Evolutionary conservation across 2,888 invertebrate species (phyloP).

Genomic region (Drosophila seclusa): DNA sequence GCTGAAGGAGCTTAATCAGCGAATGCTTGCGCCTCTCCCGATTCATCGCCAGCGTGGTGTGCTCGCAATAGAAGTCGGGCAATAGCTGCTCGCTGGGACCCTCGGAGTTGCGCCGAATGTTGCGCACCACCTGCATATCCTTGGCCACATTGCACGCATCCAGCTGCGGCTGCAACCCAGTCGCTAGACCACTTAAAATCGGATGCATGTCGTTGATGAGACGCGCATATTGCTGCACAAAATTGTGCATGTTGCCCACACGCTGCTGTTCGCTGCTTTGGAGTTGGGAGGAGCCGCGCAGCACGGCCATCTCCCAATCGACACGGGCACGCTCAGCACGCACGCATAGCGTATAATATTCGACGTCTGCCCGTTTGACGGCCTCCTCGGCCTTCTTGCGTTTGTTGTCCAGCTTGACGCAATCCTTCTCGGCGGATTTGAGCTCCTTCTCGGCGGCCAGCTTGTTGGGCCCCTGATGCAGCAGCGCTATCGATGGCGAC

Average conservation of each 20-base stretch:
- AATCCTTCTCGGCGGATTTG: slow-evolving; percentile 88
- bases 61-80: slow-evolving; percentile 98
- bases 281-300: slow-evolving; percentile 93
- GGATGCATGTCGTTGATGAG: slow-evolving; percentile 91
- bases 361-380: slow-evolving; percentile 95
- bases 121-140: slow-evolving; percentile 84
- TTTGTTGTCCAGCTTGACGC: slow-evolving; percentile 93
- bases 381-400: slow-evolving; percentile 95
- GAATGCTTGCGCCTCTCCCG: slow-evolving; percentile 94
- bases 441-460: slow-evolving; percentile 84
- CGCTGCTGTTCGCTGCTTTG: slow-evolving; percentile 96
- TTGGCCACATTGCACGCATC: slow-evolving; percentile 84
- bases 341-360: slow-evolving; percentile 96
- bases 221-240: slow-evolving; percentile 88
- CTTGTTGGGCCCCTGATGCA: slow-evolving; percentile 83
- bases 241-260: slow-evolving; percentile 91
- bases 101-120: slow-evolving; percentile 84
- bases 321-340: slow-evolving; percentile 95
- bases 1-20: slow-evolving; percentile 92
- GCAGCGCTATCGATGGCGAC: slow-evolving; percentile 84
- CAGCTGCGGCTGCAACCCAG: slow-evolving; percentile 81
- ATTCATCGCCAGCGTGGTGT: slow-evolving; percentile 96
- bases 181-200: slow-evolving; percentile 89
- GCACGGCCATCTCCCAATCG: slow-evolving; percentile 96
- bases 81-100: slow-evolving; percentile 92